Evolutionary conservation across 2,113 vertebrate species (phyloP), one percentile per base, ranked within the genome.

Genomic region (Hoplias malabaricus): DNA sequence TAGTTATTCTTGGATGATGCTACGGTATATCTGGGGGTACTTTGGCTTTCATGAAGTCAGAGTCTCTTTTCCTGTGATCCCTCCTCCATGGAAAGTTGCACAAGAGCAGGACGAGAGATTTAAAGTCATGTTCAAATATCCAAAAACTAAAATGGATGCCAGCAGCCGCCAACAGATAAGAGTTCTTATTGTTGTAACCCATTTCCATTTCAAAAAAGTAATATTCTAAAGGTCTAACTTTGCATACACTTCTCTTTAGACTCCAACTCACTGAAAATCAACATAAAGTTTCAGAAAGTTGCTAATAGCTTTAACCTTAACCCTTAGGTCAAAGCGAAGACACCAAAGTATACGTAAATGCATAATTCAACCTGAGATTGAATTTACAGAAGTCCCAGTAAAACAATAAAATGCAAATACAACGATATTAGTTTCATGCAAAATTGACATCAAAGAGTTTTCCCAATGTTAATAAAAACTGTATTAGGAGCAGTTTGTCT

Each of bases 401-500:
- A 69, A 78, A 65, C 43, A 65, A 29, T 63, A 16, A 68, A 61
- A 33, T 16, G 11, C 46, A 78, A 70, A 73, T 62, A n/a, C 54
- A 61, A 54, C 34, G 21, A 31, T 36, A 25, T 25, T 4, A 53
- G 72, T 72, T 56, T 43, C 56, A 71, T 40, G 43, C 25, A 81
- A 59, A 48, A 72, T n/a, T 75, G 54, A 65, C 40, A 19, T 66
- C 10, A 10, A n/a, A n/a, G n/a, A 76, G 72, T 59, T 81, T 81
- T 66, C 72, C 69, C 63, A 16, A 67, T 65, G 67, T 63, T 85
- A 65, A 53, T 40, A 23, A 79, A 73, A 77, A 70, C 16, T 19
- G 23, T 65, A 73, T 80, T 80, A 62, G 67, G 23, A 42, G n/a
- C 42, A 83, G 74, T 75, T 70, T 73, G 61, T 53, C 70, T 78